Conservation (phyloP, 2,797 vertebrate species). For the Brachyalestes nurse region DNA sequence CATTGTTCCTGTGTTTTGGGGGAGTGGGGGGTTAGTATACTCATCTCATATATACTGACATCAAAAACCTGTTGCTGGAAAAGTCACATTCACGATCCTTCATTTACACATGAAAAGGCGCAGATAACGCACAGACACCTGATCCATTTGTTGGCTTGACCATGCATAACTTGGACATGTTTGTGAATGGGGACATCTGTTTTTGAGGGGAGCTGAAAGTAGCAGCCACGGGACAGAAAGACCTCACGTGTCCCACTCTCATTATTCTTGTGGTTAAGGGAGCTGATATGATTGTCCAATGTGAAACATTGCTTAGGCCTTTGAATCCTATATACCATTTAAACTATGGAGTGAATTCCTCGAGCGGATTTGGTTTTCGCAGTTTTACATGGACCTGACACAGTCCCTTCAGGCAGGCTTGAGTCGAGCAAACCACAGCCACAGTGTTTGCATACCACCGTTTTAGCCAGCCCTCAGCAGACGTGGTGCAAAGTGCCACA, state of each 20-base stretch:
- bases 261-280: background rate
- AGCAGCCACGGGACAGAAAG: background rate
- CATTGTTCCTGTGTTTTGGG: constrained; percentile 40
- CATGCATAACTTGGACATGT: constrained; percentile 46
- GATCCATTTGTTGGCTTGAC: constrained; percentile 51
- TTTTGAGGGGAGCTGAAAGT: constrained; percentile 33
- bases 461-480: constrained; percentile 30
- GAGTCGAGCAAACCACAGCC: constrained; percentile 49
- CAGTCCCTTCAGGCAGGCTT: constrained; percentile 44
- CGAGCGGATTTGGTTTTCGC: constrained; percentile 33
- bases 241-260: background rate
- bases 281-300: background rate
- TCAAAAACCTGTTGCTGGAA: constrained; percentile 56
- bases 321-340: background rate
- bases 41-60: constrained; percentile 57
- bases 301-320: background rate
- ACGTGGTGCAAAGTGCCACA: constrained; percentile 61
- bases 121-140: constrained; percentile 53
- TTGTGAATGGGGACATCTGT: constrained; percentile 46
- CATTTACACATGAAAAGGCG: constrained; percentile 62
- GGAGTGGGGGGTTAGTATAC: constrained; percentile 33
- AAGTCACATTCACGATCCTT: constrained; percentile 57
- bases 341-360: background rate
- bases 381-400: constrained; percentile 36
- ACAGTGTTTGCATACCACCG: constrained; percentile 53